Percentiles rank a stretch among this genome's conserved stretches.
phyloP scores from a whole-genome alignment of 2,888 invertebrate genomes.

The Diachrysia chrysitis region DNA sequence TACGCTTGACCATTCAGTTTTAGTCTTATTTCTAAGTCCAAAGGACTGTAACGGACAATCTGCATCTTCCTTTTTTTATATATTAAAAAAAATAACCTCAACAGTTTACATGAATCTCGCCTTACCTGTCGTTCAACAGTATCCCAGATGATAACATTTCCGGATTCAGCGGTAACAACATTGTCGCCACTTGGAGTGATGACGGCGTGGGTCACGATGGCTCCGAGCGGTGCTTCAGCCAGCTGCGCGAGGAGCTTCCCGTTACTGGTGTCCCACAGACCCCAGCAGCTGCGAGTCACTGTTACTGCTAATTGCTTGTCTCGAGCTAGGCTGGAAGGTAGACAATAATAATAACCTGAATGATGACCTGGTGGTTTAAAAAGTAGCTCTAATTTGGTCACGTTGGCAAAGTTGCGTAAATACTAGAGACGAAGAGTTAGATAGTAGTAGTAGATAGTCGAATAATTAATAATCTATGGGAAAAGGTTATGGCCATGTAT shows the following conservation, averaged over 20 bases:
- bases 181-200: constrained; percentile 95
- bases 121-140: constrained; percentile 79
- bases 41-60: too few species aligned
- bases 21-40: too few species aligned
- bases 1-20: too few species aligned
- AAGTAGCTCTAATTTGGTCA: not conserved
- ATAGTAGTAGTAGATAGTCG: too few species aligned
- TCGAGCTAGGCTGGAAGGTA: constrained; percentile 91
- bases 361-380: not conserved
- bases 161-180: constrained; percentile 97
- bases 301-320: constrained; percentile 95
- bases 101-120: too few species aligned
- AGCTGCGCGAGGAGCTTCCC: constrained; percentile 96
- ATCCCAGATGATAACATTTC: constrained; percentile 97
- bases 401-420: too few species aligned
- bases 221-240: constrained; percentile 97
- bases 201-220: constrained; percentile 97
- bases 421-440: too few species aligned
- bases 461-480: too few species aligned
- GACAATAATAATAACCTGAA: not conserved
- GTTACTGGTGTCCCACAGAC: constrained; percentile 97
- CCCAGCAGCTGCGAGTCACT: constrained; percentile 97
- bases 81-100: too few species aligned
- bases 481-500: too few species aligned
- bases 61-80: too few species aligned